phyloP scores from a whole-genome alignment of 2,888 invertebrate genomes.

The Heliconius hortense region DNA sequence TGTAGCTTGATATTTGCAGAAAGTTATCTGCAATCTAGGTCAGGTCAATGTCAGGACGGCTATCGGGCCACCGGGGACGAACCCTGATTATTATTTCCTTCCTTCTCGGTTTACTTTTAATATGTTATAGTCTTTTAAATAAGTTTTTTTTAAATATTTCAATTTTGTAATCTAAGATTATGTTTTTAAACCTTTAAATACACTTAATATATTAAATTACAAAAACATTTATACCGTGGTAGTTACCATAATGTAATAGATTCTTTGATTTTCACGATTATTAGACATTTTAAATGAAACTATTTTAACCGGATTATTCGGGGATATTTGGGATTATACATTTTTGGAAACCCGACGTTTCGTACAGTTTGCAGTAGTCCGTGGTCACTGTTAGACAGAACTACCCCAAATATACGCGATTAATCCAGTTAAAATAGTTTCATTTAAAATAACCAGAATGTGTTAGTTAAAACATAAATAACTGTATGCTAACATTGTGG shows the following conservation, averaged over 20 bases:
- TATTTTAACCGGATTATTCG: too few relatives aligned
- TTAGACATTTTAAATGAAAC: too few relatives aligned
- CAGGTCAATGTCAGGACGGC: slow-evolving; percentile 61
- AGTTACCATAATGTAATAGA: too few relatives aligned
- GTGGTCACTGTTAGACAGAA: too few relatives aligned
- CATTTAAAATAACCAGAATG: not conserved
- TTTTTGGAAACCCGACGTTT: too few relatives aligned
- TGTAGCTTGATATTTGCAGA: slow-evolving; percentile 55
- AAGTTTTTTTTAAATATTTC: not conserved
- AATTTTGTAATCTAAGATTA: not conserved
- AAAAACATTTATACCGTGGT: not conserved
- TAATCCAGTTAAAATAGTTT: too few relatives aligned
- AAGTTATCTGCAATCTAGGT: slow-evolving; percentile 58
- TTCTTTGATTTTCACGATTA: too few relatives aligned
- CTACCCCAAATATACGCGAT: too few relatives aligned
- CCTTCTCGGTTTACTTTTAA: not conserved
- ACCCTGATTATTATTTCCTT: slow-evolving; percentile 14
- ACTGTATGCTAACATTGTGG: not conserved
- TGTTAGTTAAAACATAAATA: not conserved
- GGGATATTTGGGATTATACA: too few relatives aligned
- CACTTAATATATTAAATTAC: not conserved
- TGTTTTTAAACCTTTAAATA: not conserved
- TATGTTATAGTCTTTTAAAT: not conserved
- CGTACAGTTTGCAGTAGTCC: too few relatives aligned
- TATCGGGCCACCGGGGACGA: slow-evolving; percentile 15